A percentile compares a stretch with the other conserved stretches of the same genome.
phyloP scores from a whole-genome alignment of 2,888 invertebrate genomes.

The Diplolepis rosae region DNA sequence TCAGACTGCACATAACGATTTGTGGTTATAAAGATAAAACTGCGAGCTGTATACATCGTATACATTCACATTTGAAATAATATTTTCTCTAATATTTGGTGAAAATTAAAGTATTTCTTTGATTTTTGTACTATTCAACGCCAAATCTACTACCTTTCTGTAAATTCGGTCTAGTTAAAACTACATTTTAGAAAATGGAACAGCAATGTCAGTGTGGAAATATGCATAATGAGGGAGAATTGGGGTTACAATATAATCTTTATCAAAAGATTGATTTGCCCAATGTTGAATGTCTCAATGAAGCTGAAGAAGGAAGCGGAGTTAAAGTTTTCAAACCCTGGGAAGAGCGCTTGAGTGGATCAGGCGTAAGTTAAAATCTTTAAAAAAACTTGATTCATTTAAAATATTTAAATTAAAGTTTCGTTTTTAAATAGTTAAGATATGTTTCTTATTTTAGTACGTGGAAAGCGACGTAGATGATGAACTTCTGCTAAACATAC shows the following conservation, averaged over 20 bases:
- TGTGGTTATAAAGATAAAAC: no score
- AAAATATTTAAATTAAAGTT: conserved; percentile 4
- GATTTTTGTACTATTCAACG: no score
- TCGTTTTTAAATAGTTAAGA: conserved; percentile 2
- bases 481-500: conserved; percentile 96
- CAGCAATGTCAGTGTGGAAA: conserved; percentile 62
- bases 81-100: no score
- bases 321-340: conserved; percentile 93
- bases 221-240: conserved; percentile 74
- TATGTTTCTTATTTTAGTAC: conserved; percentile 78
- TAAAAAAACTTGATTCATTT: conserved; percentile 29
- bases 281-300: conserved; percentile 93
- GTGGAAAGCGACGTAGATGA: conserved; percentile 98
- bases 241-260: conserved; percentile 88
- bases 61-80: no score
- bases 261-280: conserved; percentile 91
- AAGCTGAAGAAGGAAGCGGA: conserved; percentile 89
- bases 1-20: no score
- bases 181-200: conserved; percentile 59
- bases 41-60: no score
- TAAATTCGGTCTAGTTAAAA: no score
- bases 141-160: no score
- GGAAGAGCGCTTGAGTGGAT: conserved; percentile 87
- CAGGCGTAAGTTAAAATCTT: conserved; percentile 77
- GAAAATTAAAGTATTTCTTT: no score